These are phyloP conservation scores for Vicugna pacos DNA, from an alignment of 2,113 vertebrate genomes.

Conservation along the genomic window DNA sequence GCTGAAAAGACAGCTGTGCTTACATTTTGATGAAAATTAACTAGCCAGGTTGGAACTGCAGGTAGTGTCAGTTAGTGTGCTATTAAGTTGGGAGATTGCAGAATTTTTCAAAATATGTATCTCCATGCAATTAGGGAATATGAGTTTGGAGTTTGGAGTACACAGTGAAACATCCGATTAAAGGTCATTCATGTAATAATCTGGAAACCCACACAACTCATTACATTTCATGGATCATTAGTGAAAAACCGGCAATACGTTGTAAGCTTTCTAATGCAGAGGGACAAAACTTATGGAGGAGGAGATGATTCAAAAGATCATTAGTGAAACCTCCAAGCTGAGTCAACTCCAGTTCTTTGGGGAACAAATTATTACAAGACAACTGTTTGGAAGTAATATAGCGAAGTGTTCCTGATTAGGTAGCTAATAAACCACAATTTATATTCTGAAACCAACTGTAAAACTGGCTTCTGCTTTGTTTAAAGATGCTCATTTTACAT, in stretches of 20 bases:
- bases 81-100: background rate
- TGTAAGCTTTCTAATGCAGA: slow-evolving; percentile 46
- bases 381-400: slow-evolving; percentile 25
- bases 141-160: slow-evolving; percentile 41
- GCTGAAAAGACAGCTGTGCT: background rate
- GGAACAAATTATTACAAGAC: background rate
- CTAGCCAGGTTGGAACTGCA: background rate
- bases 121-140: slow-evolving; percentile 20
- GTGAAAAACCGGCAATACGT: slow-evolving; percentile 61
- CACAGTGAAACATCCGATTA: slow-evolving; percentile 39
- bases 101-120: background rate
- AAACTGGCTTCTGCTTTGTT: background rate
- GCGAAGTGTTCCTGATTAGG: slow-evolving; percentile 11
- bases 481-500: background rate
- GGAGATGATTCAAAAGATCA: slow-evolving; percentile 42
- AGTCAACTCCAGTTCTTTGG: slow-evolving; percentile 35
- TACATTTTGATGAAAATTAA: background rate
- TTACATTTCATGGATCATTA: slow-evolving; percentile 59
- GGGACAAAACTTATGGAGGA: slow-evolving; percentile 42
- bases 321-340: slow-evolving; percentile 42
- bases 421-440: slow-evolving; percentile 6
- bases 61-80: background rate
- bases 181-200: slow-evolving; percentile 48
- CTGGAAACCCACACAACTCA: background rate
- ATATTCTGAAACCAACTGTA: background rate